These are phyloP conservation scores for Lagopus muta DNA, from an alignment of 2,113 vertebrate species.

Conservation along the genomic window DNA sequence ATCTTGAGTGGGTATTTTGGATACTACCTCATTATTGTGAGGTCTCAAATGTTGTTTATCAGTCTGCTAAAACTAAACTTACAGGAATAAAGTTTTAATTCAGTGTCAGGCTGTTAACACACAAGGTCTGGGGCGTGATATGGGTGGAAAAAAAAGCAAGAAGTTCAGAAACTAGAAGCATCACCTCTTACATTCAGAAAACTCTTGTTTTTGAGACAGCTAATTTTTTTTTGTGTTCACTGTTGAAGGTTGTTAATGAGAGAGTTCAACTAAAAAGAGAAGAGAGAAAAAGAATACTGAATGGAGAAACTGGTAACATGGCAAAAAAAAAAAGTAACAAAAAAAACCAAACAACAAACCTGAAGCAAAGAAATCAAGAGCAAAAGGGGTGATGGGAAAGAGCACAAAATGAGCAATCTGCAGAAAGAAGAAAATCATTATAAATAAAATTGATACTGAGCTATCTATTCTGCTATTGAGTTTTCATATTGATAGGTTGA, in stretches of 20 bases:
- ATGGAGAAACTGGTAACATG: not conserved
- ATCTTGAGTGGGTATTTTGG: not conserved
- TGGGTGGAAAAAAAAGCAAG: not conserved
- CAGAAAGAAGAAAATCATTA: not conserved
- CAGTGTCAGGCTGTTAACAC: not conserved
- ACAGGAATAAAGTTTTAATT: not conserved
- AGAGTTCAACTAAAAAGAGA: not conserved
- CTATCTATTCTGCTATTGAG: not conserved
- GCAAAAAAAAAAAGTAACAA: not conserved
- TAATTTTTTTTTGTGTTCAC: not conserved
- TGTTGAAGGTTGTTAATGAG: not conserved
- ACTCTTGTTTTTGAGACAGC: accelerated
- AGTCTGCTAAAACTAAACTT: not conserved
- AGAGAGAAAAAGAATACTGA: not conserved
- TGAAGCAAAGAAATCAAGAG: not conserved
- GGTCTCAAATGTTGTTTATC: not conserved
- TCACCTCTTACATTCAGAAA: not conserved
- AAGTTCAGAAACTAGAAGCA: not conserved
- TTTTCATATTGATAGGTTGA: not conserved
- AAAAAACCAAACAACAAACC: not conserved
- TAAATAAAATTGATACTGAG: not conserved
- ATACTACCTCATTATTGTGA: not conserved
- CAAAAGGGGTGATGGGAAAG: not conserved
- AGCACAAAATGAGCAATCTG: not conserved
- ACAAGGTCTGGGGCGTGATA: not conserved